A percentile compares a stretch with the other conserved stretches of the same genome.
Evolutionary conservation across 1,140 invertebrate genomes (phyloP).

Genomic region (Zaprionus inermis): DNA sequence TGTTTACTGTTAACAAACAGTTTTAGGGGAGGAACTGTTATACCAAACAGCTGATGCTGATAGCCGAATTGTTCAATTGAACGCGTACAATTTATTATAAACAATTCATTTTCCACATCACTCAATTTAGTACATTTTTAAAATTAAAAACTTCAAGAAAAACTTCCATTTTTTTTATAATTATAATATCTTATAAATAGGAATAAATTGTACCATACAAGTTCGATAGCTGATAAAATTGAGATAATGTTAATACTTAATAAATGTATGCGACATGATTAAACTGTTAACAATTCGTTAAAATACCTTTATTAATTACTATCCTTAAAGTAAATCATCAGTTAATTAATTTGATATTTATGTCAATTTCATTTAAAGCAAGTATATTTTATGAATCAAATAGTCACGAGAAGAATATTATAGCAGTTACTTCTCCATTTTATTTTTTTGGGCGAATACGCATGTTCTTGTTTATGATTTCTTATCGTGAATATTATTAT

Average conservation of each 20-base stretch:
- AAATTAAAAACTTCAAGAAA: not conserved
- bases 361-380: not conserved
- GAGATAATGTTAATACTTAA: no score
- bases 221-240: no score
- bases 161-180: no score
- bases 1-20: not conserved
- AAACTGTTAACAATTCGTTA: not conserved
- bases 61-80: not conserved
- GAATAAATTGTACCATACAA: no score
- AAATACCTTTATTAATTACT: not conserved
- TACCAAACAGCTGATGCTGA: not conserved
- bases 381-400: slow-evolving; percentile 11
- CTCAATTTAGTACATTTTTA: not conserved
- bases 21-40: not conserved
- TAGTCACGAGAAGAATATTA: slow-evolving; percentile 6
- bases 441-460: not conserved
- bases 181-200: no score
- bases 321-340: not conserved
- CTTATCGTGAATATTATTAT: not conserved
- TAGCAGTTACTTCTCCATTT: slow-evolving; percentile 3
- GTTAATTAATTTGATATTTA: not conserved
- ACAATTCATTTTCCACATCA: not conserved
- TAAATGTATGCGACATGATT: not conserved
- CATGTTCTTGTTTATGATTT: not conserved
- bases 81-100: not conserved